Conservation (phyloP, 2,113 vertebrate genomes). For the Echinops telfairi region DNA sequence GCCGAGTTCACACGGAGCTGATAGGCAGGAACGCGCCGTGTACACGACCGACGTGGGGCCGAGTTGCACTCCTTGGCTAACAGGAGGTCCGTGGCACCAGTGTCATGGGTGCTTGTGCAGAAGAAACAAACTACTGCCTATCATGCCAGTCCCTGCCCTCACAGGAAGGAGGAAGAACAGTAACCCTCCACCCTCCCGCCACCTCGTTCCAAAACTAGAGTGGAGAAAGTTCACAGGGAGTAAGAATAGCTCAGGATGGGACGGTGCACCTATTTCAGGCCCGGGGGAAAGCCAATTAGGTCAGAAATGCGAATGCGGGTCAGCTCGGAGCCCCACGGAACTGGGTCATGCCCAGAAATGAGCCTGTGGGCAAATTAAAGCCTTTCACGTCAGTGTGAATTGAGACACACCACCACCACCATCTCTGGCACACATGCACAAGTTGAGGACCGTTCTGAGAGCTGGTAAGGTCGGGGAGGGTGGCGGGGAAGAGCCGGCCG, state of each 20-base stretch:
- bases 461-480: not conserved
- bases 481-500: rapidly evolving
- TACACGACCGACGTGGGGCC: no score
- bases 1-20: not conserved
- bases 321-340: slow-evolving; percentile 46
- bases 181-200: not conserved
- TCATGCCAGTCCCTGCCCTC: not conserved
- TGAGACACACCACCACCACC: not conserved
- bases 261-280: not conserved
- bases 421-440: not conserved
- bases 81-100: not conserved
- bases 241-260: not conserved
- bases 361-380: slow-evolving; percentile 36
- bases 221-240: not conserved
- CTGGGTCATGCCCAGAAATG: slow-evolving; percentile 44
- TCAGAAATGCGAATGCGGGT: not conserved
- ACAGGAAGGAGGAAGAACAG: not conserved
- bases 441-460: not conserved
- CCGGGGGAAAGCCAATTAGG: slow-evolving; percentile 2
- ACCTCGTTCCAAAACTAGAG: not conserved
- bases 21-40: not conserved
- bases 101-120: not conserved
- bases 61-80: not conserved
- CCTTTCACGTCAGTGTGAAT: slow-evolving; percentile 25
- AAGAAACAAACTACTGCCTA: not conserved